Base-by-base conservation (phyloP, 1,140 invertebrate species). In the Cotesia chilonis region DNA sequence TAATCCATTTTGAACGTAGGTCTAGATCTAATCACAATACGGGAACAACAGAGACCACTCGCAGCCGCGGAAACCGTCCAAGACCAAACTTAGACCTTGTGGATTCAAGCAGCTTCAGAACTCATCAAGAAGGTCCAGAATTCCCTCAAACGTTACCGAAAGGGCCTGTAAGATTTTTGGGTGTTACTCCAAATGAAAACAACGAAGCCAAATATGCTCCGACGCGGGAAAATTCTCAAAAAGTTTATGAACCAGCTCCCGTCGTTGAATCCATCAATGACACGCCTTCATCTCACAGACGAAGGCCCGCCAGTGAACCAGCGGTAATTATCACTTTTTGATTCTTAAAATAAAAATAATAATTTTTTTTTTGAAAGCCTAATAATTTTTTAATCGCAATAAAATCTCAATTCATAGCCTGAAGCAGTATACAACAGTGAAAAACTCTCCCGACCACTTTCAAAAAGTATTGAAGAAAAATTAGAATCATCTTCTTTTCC, bases 91-190 rank as follows among this genome's bases (percentile, higher is more conserved):
- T 94, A 55, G 93, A 94, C 78, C 83, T 94, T 12, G 92, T 95
- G 0, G 93, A 95, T 81, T 92, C 92, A 73, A 92, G 90, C 68
- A 93, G 91, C 69, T 95, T 94, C 83, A 92, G 93, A 72, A 94
- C 92, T 0, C 90, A 94, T 75, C 90, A 89, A 47, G 89, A 89
- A 52, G 85, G 84, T n/a, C 88, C 88, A 0, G 85, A 86, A 66
- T 89, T 88, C 70, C 88, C 88, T 2, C 81, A 85, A 66, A 86
- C 82, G 41, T 75, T 89, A 9, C 89, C 89, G 0, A 88, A 88
- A 74, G 89, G 89, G 51, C 89, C 89, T 2, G 85, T 89, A 17
- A 83, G 89, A 76, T 90, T 90, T 70, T 83, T 90, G 12, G 89
- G 89, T 20, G 89, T 89, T 0, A 90, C 88, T 3, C 89, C 89